Percentiles rank a stretch among this genome's conserved stretches.
phyloP scores from a whole-genome alignment of 2,797 vertebrate genomes.

The Phoebastria nigripes region DNA sequence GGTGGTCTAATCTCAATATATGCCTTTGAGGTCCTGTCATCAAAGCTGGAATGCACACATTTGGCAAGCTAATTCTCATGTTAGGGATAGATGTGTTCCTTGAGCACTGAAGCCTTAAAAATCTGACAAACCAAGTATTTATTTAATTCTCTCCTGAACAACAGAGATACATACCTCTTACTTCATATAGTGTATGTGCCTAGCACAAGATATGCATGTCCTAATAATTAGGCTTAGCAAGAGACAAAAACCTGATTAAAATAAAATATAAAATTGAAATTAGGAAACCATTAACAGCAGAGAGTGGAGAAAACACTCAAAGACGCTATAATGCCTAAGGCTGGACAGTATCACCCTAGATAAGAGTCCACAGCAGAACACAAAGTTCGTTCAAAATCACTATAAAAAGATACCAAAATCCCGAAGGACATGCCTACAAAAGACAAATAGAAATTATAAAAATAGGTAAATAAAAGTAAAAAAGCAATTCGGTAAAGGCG shows the following conservation, averaged over 20 bases:
- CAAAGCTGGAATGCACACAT: neutral
- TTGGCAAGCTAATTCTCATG: neutral
- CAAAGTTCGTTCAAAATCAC: neutral
- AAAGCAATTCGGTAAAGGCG: neutral
- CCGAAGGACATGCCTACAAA: accelerated
- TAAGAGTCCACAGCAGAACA: neutral
- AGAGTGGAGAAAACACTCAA: neutral
- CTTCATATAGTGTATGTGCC: neutral
- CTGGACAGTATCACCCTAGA: neutral
- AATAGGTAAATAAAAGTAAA: neutral
- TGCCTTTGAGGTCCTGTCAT: neutral
- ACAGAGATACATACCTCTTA: neutral
- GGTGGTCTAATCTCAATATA: neutral
- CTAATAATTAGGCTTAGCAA: neutral
- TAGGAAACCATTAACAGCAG: neutral
- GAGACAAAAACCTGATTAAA: neutral
- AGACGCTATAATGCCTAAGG: neutral
- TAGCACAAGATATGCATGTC: neutral
- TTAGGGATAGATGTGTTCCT: neutral
- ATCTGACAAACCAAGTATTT: neutral
- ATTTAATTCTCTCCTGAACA: neutral
- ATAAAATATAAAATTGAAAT: neutral
- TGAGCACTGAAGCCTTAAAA: neutral
- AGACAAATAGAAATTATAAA: neutral
- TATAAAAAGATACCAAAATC: neutral